Conservation (phyloP, 2,113 vertebrate species). For the Glareola pratincola region DNA sequence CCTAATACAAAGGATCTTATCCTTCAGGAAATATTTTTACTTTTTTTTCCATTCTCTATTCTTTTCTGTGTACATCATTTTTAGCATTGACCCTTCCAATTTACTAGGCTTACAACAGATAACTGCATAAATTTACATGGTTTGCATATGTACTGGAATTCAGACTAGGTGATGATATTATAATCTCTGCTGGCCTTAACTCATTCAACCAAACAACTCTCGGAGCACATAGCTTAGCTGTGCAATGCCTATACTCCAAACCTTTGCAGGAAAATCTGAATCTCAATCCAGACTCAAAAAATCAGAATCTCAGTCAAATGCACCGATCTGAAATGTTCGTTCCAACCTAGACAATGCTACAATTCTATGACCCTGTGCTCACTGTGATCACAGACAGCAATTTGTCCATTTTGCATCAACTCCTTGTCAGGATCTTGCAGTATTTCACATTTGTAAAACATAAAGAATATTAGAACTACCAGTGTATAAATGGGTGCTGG, state of each 20-base stretch:
- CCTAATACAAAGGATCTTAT: not conserved
- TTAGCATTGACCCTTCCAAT: not conserved
- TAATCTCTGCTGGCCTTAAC: not conserved
- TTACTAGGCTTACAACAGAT: not conserved
- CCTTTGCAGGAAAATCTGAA: not conserved
- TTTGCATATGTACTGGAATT: not conserved
- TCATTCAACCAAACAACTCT: not conserved
- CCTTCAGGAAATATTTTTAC: not conserved
- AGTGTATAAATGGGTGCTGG: no score
- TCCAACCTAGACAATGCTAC: not conserved
- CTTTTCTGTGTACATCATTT: not conserved
- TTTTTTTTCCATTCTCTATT: fast-evolving
- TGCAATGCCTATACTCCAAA: not conserved
- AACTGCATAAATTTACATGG: fast-evolving
- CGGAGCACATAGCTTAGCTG: not conserved
- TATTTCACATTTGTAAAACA: not conserved
- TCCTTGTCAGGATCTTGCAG: not conserved
- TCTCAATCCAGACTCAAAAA: not conserved
- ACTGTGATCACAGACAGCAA: not conserved
- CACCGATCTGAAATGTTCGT: no score
- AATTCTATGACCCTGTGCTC: not conserved
- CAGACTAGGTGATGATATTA: not conserved
- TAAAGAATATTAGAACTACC: not conserved
- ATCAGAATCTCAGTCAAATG: not conserved
- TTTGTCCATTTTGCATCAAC: not conserved